These are phyloP conservation scores for Decapterus maruadsi DNA, from an alignment of 2,797 vertebrate species.

Conservation along the genomic window DNA sequence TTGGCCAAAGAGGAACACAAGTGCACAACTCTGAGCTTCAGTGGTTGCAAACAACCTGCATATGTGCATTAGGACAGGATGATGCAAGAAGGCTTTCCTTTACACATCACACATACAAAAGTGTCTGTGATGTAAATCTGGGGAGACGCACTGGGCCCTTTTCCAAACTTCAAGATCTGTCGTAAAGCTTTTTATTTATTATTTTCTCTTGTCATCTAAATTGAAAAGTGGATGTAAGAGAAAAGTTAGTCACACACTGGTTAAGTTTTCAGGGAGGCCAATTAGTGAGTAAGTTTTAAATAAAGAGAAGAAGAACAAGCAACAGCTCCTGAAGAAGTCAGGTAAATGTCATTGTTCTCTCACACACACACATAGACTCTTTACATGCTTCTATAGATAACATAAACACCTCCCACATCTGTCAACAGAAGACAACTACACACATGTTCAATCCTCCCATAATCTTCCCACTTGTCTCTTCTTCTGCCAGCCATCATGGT, in stretches of 20 bases:
- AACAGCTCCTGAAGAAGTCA: constrained; percentile 32
- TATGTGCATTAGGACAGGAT: not conserved
- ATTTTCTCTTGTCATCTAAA: constrained; percentile 9
- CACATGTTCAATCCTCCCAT: constrained; percentile 29
- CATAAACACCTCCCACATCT: constrained; percentile 39
- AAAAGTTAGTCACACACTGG: constrained; percentile 1
- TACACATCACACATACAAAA: constrained; percentile 30
- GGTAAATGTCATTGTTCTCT: constrained; percentile 1
- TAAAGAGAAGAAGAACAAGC: constrained; percentile 1
- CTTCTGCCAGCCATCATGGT: constrained; percentile 60
- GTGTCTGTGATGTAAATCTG: constrained; percentile 14
- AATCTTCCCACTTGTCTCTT: constrained; percentile 61
- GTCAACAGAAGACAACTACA: constrained; percentile 36
- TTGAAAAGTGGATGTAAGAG: constrained; percentile 13
- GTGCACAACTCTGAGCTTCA: not conserved
- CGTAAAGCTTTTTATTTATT: not conserved
- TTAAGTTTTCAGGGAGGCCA: constrained; percentile 27
- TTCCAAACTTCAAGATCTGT: constrained; percentile 34
- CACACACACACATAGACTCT: not conserved
- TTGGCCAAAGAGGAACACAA: not conserved
- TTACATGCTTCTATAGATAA: constrained; percentile 29
- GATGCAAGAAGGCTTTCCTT: constrained; percentile 5
- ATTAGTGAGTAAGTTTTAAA: constrained; percentile 40
- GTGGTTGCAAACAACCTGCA: not conserved
- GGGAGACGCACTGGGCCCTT: not conserved